Evolutionary conservation across 2,888 invertebrate genomes (phyloP), one percentile per base, ranked within the genome.

Genomic region (Sinelater perroti): DNA sequence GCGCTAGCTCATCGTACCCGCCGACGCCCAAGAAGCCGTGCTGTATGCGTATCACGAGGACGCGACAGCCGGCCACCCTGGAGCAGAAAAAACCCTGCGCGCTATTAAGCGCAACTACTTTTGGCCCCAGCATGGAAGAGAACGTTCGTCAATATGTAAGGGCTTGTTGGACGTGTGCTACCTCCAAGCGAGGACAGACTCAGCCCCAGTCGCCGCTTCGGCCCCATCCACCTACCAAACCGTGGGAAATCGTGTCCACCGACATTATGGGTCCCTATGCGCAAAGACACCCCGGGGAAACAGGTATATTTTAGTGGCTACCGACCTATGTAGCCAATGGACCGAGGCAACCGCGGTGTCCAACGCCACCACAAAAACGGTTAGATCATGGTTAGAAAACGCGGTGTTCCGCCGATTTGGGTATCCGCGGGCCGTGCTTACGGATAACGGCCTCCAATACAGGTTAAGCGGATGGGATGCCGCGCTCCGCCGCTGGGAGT

Each of bases 321-420:
- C 64, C 1, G 65, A 68, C 18, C 7, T 67, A 1, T 69, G 62
- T 24, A 64, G 61, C 8, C 50, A 60, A 10, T 70, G 70, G 66
- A 54, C 58, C 0, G 68, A 68, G 33, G 68, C 66, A n/a, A n/a
- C n/a, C n/a, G n/a, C n/a, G n/a, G n/a, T n/a, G n/a, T n/a, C n/a
- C n/a, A n/a, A n/a, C n/a, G n/a, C n/a, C n/a, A n/a, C n/a, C n/a
- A n/a, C n/a, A n/a, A n/a, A n/a, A n/a, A n/a, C n/a, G n/a, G n/a
- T n/a, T n/a, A n/a, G n/a, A n/a, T n/a, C n/a, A n/a, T n/a, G n/a
- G n/a, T n/a, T n/a, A n/a, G n/a, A n/a, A n/a, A n/a, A n/a, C n/a
- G n/a, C n/a, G n/a, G n/a, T n/a, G n/a, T n/a, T n/a, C n/a, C n/a
- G n/a, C n/a, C n/a, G n/a, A n/a, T n/a, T n/a, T n/a, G n/a, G n/a